Percentiles rank a stretch among this genome's conserved stretches.
Conservation (phyloP, 2,113 vertebrate genomes). For the Lamprotornis superbus region DNA sequence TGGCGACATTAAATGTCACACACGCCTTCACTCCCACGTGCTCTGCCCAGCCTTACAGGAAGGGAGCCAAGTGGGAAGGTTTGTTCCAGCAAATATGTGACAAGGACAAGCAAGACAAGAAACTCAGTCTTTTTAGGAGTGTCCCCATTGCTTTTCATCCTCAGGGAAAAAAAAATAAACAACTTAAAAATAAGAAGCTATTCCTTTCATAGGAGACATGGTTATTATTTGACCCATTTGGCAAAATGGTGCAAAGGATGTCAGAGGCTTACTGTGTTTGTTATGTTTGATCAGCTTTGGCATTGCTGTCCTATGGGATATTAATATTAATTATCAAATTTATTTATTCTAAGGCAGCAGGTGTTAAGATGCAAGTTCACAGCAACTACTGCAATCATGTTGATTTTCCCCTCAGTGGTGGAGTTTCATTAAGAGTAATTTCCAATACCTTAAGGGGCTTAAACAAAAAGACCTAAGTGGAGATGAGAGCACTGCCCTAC, state of each 20-base stretch:
- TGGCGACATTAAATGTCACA: not conserved
- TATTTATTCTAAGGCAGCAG: not conserved
- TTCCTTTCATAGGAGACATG: not conserved
- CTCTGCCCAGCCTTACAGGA: not conserved
- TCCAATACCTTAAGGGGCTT: not conserved
- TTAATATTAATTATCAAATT: not conserved
- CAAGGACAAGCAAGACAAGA: not conserved
- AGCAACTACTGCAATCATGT: not conserved
- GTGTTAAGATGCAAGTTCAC: not conserved
- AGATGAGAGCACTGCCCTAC: fast-evolving
- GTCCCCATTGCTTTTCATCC: not conserved
- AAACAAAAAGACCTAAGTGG: not conserved
- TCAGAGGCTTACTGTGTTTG: not conserved
- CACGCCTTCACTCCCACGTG: not conserved
- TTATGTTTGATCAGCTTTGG: not conserved
- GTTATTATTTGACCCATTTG: not conserved
- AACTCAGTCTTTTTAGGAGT: not conserved
- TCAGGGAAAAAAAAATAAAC: not conserved
- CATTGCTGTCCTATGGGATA: not conserved
- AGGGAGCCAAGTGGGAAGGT: not conserved
- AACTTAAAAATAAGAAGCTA: not conserved
- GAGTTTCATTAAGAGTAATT: not conserved
- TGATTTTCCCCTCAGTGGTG: not conserved
- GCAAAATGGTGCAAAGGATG: not conserved
- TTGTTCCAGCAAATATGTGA: not conserved